These are phyloP conservation scores for Linurgus olivaceus DNA, from an alignment of 2,797 vertebrate species.

Conservation along the genomic window DNA sequence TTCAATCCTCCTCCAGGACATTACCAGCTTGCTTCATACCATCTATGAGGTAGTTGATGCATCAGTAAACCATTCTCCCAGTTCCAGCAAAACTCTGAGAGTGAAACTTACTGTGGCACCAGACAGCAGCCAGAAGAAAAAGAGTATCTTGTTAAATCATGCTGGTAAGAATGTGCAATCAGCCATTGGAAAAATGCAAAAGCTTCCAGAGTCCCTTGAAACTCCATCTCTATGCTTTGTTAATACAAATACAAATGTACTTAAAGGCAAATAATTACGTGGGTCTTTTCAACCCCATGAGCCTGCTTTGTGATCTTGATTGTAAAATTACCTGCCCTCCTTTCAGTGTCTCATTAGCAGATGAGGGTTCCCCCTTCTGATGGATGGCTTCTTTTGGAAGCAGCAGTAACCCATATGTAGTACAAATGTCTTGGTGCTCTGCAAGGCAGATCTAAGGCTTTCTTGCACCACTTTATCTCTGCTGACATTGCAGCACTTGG, in stretches of 20 bases:
- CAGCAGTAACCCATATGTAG: background rate
- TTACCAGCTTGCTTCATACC: slow-evolving; percentile 96
- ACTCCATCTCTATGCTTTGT: background rate
- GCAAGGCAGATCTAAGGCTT: background rate
- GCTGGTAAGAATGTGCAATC: slow-evolving; percentile 76
- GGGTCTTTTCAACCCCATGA: background rate
- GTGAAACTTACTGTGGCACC: slow-evolving; percentile 96
- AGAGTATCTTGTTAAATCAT: slow-evolving; percentile 81
- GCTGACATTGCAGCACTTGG: background rate
- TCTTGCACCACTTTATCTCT: background rate
- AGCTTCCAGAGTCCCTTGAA: background rate
- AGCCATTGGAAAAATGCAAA: rapidly evolving
- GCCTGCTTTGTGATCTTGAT: background rate
- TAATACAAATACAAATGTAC: background rate
- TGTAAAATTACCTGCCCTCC: background rate
- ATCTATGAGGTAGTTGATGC: slow-evolving; percentile 98
- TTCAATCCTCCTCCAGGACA: slow-evolving; percentile 81
- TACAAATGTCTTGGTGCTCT: background rate
- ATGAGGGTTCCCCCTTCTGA: background rate
- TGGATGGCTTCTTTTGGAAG: background rate
- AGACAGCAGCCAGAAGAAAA: slow-evolving; percentile 91
- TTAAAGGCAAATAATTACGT: background rate
- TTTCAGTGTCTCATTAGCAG: background rate
- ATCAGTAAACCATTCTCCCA: slow-evolving; percentile 95
- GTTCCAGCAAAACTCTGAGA: slow-evolving; percentile 93